Evolutionary conservation across 2,888 invertebrate species (phyloP).

Genomic region (Venusia cambrica): DNA sequence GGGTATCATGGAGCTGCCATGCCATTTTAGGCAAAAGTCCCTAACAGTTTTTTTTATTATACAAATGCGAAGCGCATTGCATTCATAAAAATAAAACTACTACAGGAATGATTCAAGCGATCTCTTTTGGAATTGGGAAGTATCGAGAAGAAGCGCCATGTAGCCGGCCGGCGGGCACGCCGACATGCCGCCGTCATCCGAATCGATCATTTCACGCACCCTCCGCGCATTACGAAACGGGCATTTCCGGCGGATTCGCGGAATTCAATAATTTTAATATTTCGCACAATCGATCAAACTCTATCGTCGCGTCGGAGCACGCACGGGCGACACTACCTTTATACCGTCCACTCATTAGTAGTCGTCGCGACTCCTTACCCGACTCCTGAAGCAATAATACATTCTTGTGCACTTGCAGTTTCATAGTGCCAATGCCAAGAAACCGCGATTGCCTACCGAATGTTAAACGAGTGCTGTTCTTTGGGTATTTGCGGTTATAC

Average conservation of each 20-base stretch:
- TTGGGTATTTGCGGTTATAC: slow-evolving; percentile 28
- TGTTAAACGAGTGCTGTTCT: slow-evolving; percentile 63
- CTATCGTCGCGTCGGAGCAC: slow-evolving; percentile 50
- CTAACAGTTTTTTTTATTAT: too few relatives aligned
- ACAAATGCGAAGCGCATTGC: too few relatives aligned
- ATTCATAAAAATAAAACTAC: too few relatives aligned
- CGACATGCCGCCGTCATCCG: slow-evolving; percentile 47
- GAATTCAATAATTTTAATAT: slow-evolving; percentile 64
- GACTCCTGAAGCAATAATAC: slow-evolving; percentile 63
- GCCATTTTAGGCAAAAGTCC: too few relatives aligned
- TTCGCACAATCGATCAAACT: slow-evolving; percentile 56
- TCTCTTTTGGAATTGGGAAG: slow-evolving; percentile 49
- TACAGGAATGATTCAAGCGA: too few relatives aligned
- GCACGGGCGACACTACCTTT: slow-evolving; percentile 49
- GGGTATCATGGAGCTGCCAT: too few relatives aligned
- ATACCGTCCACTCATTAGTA: slow-evolving; percentile 57
- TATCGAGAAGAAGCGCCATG: slow-evolving; percentile 45
- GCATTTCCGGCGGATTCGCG: slow-evolving; percentile 71
- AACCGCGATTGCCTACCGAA: slow-evolving; percentile 68
- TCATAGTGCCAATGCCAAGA: slow-evolving; percentile 73
- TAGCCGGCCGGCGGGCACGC: slow-evolving; percentile 36
- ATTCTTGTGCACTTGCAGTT: slow-evolving; percentile 79
- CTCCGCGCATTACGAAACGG: slow-evolving; percentile 66
- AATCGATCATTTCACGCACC: slow-evolving; percentile 70
- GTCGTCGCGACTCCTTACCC: slow-evolving; percentile 70